Evolutionary conservation across 2,797 vertebrate genomes (phyloP).

Genomic region (Lacerta viridis): DNA sequence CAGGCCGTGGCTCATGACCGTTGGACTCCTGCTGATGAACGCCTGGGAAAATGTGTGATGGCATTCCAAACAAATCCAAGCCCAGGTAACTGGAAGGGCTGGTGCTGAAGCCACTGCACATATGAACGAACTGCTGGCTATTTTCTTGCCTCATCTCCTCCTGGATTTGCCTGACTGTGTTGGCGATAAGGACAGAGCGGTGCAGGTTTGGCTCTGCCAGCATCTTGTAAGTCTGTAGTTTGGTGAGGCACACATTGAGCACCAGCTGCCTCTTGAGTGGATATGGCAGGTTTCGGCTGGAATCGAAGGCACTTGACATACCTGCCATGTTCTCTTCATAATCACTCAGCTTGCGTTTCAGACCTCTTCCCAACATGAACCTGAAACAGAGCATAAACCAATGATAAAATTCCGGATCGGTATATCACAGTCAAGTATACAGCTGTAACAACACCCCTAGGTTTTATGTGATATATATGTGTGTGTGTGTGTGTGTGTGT

Average conservation of each 20-base stretch:
- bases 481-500: no score
- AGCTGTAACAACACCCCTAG: neutral
- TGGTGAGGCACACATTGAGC: slow-evolving; percentile 89
- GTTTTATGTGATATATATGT: neutral
- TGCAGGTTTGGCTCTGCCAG: slow-evolving; percentile 89
- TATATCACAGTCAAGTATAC: neutral
- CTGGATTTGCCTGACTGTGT: slow-evolving; percentile 89
- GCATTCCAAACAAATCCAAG: slow-evolving; percentile 68
- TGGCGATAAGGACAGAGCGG: slow-evolving; percentile 89
- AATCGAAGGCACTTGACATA: slow-evolving; percentile 77
- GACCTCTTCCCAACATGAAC: slow-evolving; percentile 90
- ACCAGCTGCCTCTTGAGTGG: slow-evolving; percentile 89
- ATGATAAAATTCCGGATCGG: neutral
- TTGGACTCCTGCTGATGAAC: slow-evolving; percentile 68
- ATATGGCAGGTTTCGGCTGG: slow-evolving; percentile 76
- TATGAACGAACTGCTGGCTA: slow-evolving; percentile 63
- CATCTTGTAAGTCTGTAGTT: slow-evolving; percentile 86
- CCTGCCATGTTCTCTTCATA: slow-evolving; percentile 83
- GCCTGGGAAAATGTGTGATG: slow-evolving; percentile 73
- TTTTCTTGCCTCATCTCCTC: slow-evolving; percentile 86
- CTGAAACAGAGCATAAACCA: slow-evolving; percentile 71
- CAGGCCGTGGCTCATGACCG: slow-evolving; percentile 68
- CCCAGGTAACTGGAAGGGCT: slow-evolving; percentile 64
- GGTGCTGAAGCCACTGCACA: slow-evolving; percentile 68
- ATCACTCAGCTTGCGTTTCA: slow-evolving; percentile 89